These are phyloP conservation scores for Thereva nobilitata DNA, from an alignment of 2,888 invertebrate genomes.

Conservation along the genomic window DNA sequence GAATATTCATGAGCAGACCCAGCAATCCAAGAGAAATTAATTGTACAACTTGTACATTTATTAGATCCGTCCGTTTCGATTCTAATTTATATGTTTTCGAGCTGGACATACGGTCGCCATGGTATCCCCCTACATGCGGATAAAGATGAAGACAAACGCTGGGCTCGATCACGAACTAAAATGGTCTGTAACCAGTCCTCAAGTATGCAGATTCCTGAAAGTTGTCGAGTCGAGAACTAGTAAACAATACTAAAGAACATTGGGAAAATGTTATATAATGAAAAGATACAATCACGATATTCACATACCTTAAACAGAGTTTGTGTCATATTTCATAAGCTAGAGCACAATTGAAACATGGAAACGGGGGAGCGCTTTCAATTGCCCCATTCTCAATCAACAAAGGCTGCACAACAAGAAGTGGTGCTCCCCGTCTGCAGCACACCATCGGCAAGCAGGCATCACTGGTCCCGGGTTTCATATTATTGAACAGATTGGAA, in stretches of 20 bases:
- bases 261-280: slow-evolving; percentile 36
- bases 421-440: slow-evolving; percentile 17
- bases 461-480: not conserved
- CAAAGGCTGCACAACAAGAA: slow-evolving; percentile 23
- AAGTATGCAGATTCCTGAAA: slow-evolving; percentile 29
- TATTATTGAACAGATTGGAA: slow-evolving; percentile 25
- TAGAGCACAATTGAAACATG: slow-evolving; percentile 38
- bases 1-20: slow-evolving; percentile 39
- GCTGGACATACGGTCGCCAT: slow-evolving; percentile 16
- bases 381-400: slow-evolving; percentile 27
- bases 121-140: not conserved
- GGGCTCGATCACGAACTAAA: slow-evolving; percentile 21
- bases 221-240: slow-evolving; percentile 19
- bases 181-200: not conserved
- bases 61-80: slow-evolving; percentile 30
- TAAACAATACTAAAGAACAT: slow-evolving; percentile 19
- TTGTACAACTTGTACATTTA: slow-evolving; percentile 36
- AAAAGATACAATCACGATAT: slow-evolving; percentile 38
- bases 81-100: slow-evolving; percentile 33
- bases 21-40: slow-evolving; percentile 28
- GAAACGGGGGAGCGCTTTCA: slow-evolving; percentile 14
- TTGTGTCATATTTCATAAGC: slow-evolving; percentile 39
- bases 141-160: slow-evolving; percentile 5
- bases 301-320: slow-evolving; percentile 37
- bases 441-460: slow-evolving; percentile 11